phyloP scores from a whole-genome alignment of 2,888 invertebrate species.

The Nomada fucata region DNA sequence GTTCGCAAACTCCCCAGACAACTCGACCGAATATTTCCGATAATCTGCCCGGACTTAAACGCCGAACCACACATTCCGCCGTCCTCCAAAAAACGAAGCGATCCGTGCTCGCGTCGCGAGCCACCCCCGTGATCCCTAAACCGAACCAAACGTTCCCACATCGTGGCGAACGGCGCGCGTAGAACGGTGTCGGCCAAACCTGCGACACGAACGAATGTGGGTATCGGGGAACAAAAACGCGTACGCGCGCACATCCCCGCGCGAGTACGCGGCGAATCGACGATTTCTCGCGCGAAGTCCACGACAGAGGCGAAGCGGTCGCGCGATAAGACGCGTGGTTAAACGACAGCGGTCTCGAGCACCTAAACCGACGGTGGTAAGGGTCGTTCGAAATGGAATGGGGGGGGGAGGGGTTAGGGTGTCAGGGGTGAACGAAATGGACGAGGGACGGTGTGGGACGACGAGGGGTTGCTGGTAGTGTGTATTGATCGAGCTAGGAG shows the following conservation, averaged over 20 bases:
- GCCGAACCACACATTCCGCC: neutral
- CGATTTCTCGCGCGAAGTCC: slow-evolving; percentile 26
- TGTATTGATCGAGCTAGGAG: slow-evolving; percentile 82
- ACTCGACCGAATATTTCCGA: neutral
- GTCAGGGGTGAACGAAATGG: slow-evolving; percentile 64
- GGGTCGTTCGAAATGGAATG: slow-evolving; percentile 58
- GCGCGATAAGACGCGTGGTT: slow-evolving; percentile 61
- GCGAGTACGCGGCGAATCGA: slow-evolving; percentile 21
- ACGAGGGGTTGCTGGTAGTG: slow-evolving; percentile 76
- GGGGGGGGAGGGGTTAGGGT: slow-evolving; percentile 39
- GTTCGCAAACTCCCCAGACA: neutral
- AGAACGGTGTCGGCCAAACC: neutral
- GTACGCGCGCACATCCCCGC: no score
- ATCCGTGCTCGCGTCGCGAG: neutral
- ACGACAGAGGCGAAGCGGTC: slow-evolving; percentile 20
- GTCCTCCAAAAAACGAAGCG: neutral
- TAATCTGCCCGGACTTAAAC: neutral
- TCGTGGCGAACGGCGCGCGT: neutral
- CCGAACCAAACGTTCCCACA: neutral
- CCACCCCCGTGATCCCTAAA: neutral
- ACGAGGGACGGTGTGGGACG: slow-evolving; percentile 67
- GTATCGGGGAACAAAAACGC: neutral
- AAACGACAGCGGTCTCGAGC: slow-evolving; percentile 61
- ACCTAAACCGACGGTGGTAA: slow-evolving; percentile 54
- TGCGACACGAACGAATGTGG: neutral